Base-by-base conservation (phyloP, 2,797 vertebrate genomes). In the Artibeus jamaicensis region DNA sequence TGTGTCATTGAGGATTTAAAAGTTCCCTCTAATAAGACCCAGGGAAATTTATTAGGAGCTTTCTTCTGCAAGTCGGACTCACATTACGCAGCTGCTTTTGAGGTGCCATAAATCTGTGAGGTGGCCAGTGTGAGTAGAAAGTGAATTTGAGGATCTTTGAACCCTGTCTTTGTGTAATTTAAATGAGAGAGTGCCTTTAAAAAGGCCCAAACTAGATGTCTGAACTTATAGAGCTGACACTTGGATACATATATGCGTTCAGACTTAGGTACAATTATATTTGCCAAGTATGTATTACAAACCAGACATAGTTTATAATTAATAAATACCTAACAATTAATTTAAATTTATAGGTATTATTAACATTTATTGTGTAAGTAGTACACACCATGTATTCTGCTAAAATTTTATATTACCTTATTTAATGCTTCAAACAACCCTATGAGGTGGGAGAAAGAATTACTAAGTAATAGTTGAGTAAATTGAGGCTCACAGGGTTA, bases 11-110 rank as follows among this genome's bases (percentile, higher is more conserved):
- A 97, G 81, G 71, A 98, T 74, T 86, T 97, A 89, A 93, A 89
- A 74, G 67, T 96, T 91, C 90, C 87, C 46, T 96, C 93, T 96
- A 97, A 96, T 24, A 10, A 53, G 18, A 71, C 50, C 12, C 12
- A 16, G 95, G 92, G 48, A 86, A 95, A 98, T 97, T 91, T 97
- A 89, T 86, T 94, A 94, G 57, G 86, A 91, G 81, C 71, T 96
- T 79, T 48, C 9, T 97, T 95, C 85, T 96, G 88, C 65, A 92
- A 76, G 88, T 73, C 82, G 68, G 55, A 88, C 5, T 82, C 97
- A 59, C 82, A 39, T 95, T 91, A 24, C 14, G 0, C 11, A 85
- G 37, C 70, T 44, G 73, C 68, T 94, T 96, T 93, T 78, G 65
- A 26, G 46, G 79, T 85, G n/a, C 95, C 22, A 2, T 96, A 67